Evolutionary conservation across 2,888 invertebrate genomes (phyloP), one percentile per base, ranked within the genome.

Genomic region (Tricholauxania praeusta): DNA sequence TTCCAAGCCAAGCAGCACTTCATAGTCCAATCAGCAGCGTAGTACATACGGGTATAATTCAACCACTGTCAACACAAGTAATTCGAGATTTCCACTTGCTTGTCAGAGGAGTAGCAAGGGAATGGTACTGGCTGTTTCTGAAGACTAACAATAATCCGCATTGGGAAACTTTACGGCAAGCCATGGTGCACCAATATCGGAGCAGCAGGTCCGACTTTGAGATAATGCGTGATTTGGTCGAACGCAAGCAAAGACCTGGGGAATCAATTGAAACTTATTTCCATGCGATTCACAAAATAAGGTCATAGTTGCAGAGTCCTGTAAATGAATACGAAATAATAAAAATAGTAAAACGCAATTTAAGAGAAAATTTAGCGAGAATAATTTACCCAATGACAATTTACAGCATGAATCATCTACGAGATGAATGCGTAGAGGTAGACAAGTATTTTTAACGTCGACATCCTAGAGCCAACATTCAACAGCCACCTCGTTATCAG

Each of bases 351-450:
- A 72, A 72, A 48, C 10, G 69, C 17, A 72, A 72, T 12, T 10
- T 72, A 12, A 22, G 47, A 0, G 14, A 22, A 12, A 64, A 59
- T 22, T 10, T 72, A 0, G 48, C 57, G 0, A 55, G 57, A 17
- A 72, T 64, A 17, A n/a, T 69, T 8, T 69, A 57, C 39, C 55
- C 72, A 1, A 47, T 67, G 19, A 49, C 19, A 12, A 53, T 59
- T 12, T 62, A 67, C 15, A 39, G 66, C 12, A 62, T 72, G n/a
- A 51, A 72, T 10, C 72, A 72, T 3, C 51, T 72, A 10, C 60
- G 72, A 15, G 67, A 72, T 8, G 68, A 72, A 19, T 62, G 67
- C 48, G 47, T 52, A 15, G 72, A 72, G 6, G 39, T 48, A 1
- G 55, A 53, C 47, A 14, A 17, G 19, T 51, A 51, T 51, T 67